Conservation (phyloP, 2,797 vertebrate species). For the Agapornis canus region DNA sequence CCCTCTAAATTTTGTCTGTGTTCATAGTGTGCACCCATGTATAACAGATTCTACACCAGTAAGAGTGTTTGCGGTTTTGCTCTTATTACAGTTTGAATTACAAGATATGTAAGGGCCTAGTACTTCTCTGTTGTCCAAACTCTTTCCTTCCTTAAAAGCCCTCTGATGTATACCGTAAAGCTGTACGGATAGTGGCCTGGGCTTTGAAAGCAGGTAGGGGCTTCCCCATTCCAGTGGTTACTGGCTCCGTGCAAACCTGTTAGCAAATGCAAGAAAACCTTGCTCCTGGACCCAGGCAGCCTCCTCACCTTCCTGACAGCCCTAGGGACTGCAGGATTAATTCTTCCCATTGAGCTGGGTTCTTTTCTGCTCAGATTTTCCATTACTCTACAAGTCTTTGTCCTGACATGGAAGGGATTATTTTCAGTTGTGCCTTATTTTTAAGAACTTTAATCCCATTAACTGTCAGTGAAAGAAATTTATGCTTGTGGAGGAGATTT, state of each 20-base stretch:
- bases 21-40: not conserved
- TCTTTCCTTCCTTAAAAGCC: not conserved
- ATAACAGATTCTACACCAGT: not conserved
- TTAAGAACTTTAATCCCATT: not conserved
- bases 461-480: not conserved
- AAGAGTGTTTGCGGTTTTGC: not conserved
- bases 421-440: not conserved
- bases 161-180: fast-evolving
- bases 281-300: not conserved
- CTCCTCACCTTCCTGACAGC: not conserved
- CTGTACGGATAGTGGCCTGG: not conserved
- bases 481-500: not conserved
- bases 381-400: not conserved
- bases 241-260: not conserved
- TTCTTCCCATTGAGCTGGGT: not conserved
- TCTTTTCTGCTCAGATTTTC: not conserved
- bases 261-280: not conserved
- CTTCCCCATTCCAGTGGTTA: not conserved
- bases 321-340: not conserved
- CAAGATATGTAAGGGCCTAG: not conserved
- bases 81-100: not conserved
- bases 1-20: not conserved
- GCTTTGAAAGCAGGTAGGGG: not conserved
- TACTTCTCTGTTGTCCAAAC: not conserved
- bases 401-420: not conserved